Evolutionary conservation across 2,888 invertebrate species (phyloP).

Genomic region (Orgyia antiqua): DNA sequence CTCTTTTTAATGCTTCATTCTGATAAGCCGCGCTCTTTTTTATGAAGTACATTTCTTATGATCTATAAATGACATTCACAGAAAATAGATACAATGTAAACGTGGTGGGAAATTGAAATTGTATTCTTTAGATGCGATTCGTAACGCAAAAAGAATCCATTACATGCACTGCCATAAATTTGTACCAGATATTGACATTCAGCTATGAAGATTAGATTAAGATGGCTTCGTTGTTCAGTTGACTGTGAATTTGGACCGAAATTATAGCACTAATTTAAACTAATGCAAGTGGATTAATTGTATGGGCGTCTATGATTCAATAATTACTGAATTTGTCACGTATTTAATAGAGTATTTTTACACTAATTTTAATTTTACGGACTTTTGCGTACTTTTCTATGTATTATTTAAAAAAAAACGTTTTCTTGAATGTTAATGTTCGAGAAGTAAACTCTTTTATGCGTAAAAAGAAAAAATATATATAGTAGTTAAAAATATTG

Average conservation of each 20-base stretch:
- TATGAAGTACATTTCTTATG: conserved; percentile 36
- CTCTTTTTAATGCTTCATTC: conserved; percentile 35
- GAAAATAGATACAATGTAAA: conserved; percentile 42
- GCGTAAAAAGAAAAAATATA: too few relatives aligned
- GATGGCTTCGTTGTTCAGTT: too few relatives aligned
- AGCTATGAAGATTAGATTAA: conserved; percentile 19
- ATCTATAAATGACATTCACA: conserved; percentile 49
- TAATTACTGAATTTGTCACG: too few relatives aligned
- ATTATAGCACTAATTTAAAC: conserved; percentile 18
- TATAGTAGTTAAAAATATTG: too few relatives aligned
- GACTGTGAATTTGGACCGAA: conserved; percentile 16
- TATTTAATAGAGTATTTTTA: too few relatives aligned
- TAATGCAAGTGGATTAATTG: too few relatives aligned
- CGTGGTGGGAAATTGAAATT: conserved; percentile 50
- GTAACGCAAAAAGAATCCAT: conserved; percentile 35
- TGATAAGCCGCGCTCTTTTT: conserved; percentile 35
- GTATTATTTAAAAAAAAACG: too few relatives aligned
- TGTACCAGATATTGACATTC: conserved; percentile 13
- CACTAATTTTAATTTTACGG: too few relatives aligned
- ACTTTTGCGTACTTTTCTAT: too few relatives aligned
- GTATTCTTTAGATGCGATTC: conserved; percentile 34
- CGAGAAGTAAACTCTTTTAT: too few relatives aligned
- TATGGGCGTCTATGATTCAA: too few relatives aligned
- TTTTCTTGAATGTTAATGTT: too few relatives aligned
- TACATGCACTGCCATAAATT: conserved; percentile 25